Percentiles rank a stretch among this genome's conserved stretches.
phyloP scores from a whole-genome alignment of 2,797 vertebrate genomes.

The Myotis pilosus region DNA sequence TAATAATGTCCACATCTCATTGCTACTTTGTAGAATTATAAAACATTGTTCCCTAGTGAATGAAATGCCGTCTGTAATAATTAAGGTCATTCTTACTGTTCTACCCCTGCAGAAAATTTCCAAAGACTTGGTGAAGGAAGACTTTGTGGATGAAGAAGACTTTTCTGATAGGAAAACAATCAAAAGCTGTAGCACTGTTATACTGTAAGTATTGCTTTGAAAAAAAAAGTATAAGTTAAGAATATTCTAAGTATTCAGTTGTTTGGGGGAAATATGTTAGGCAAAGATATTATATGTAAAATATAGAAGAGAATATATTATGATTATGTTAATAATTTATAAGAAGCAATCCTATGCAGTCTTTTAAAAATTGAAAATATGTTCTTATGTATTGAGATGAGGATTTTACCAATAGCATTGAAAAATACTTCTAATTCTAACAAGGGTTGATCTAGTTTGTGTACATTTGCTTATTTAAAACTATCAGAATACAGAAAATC shows the following conservation, averaged over 20 bases:
- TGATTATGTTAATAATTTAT: constrained; percentile 83
- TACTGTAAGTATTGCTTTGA: constrained; percentile 82
- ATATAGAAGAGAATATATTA: constrained; percentile 80
- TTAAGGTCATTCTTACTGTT: constrained; percentile 82
- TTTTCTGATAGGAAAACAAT: constrained; percentile 67
- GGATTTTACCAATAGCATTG: constrained; percentile 83
- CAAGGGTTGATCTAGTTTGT: constrained; percentile 84
- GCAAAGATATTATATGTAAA: constrained; percentile 78
- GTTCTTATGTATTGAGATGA: constrained; percentile 79
- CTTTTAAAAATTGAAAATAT: constrained; percentile 84
- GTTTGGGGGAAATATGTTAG: constrained; percentile 73
- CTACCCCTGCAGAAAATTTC: constrained; percentile 82
- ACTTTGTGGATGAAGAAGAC: neutral
- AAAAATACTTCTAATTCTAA: constrained; percentile 84
- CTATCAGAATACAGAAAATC: constrained; percentile 87
- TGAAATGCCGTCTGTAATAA: constrained; percentile 83
- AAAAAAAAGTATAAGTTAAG: constrained; percentile 74
- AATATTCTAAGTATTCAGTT: constrained; percentile 76
- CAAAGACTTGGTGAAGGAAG: constrained; percentile 77
- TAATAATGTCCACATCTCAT: constrained; percentile 75
- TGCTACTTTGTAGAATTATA: constrained; percentile 82
- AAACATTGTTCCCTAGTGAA: constrained; percentile 80
- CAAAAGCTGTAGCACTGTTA: constrained; percentile 73
- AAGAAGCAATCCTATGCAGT: constrained; percentile 77
- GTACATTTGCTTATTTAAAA: constrained; percentile 89